Evolutionary conservation across 2,113 vertebrate genomes (phyloP).

Genomic region (Suricata suricatta): DNA sequence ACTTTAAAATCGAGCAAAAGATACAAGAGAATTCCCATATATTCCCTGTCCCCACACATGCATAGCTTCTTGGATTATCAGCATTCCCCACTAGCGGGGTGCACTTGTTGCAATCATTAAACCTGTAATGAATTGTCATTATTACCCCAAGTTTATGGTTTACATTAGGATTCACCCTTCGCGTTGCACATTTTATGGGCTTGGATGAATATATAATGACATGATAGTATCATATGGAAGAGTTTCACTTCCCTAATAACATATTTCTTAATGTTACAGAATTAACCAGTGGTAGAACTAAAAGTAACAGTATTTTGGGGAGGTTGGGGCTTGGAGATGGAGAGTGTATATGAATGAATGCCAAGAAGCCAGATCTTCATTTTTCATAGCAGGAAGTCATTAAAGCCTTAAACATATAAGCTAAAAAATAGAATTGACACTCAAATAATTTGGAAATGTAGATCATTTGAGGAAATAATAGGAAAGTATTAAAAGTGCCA

Average conservation of each 20-base stretch:
- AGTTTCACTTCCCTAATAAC: neutral
- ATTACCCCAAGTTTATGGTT: neutral
- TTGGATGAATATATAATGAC: neutral
- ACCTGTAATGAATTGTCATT: neutral
- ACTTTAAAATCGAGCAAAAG: neutral
- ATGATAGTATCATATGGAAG: neutral
- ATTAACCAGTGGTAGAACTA: neutral
- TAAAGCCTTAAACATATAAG: neutral
- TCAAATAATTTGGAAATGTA: too few species aligned
- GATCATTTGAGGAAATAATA: neutral
- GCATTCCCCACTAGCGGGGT: accelerated
- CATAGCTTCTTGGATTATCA: neutral
- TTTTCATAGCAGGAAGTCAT: neutral
- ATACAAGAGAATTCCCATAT: neutral
- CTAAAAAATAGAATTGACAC: neutral
- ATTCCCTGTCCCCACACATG: accelerated
- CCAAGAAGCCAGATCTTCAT: neutral
- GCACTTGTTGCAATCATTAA: neutral
- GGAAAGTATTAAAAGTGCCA: neutral
- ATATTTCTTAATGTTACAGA: neutral
- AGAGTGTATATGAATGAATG: neutral
- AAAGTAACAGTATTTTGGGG: neutral
- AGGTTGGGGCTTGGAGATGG: neutral
- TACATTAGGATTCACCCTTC: neutral
- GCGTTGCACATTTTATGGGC: neutral